These are phyloP conservation scores for Quadriops clusia DNA, from an alignment of 2,888 invertebrate species.

Conservation along the genomic window DNA sequence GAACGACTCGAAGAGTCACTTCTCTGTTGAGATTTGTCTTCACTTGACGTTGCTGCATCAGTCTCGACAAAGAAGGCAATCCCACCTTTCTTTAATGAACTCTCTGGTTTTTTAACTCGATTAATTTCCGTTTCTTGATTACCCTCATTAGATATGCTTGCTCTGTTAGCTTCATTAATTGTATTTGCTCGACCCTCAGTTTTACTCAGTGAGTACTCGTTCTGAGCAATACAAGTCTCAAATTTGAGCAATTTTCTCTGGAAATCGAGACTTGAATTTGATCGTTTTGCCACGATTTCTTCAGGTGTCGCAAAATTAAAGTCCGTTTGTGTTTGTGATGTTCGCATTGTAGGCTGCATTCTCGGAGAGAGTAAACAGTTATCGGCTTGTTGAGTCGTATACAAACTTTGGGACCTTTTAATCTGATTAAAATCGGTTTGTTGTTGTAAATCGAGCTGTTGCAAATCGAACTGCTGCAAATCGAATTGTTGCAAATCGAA, in stretches of 20 bases:
- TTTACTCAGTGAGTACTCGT: slow-evolving; percentile 13
- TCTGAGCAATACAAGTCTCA: slow-evolving; percentile 27
- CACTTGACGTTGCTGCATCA: slow-evolving; percentile 7
- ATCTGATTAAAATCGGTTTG: too few relatives aligned
- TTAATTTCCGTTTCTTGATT: too few relatives aligned
- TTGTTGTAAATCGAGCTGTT: too few relatives aligned
- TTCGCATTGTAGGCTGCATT: slow-evolving; percentile 23
- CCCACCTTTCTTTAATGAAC: slow-evolving; percentile 20
- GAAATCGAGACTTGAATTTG: slow-evolving; percentile 30
- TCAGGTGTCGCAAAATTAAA: slow-evolving; percentile 26
- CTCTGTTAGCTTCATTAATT: too few relatives aligned
- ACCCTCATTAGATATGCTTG: too few relatives aligned
- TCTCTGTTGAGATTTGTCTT: slow-evolving; percentile 19
- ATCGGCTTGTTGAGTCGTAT: too few relatives aligned
- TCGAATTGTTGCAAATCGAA: too few relatives aligned
- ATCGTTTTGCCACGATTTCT: slow-evolving; percentile 28
- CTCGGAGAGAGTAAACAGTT: too few relatives aligned
- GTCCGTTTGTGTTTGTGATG: slow-evolving; percentile 35
- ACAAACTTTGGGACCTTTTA: slow-evolving; percentile 16
- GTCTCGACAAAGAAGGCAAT: slow-evolving; percentile 33
- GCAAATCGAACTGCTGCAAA: too few relatives aligned
- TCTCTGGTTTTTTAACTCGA: slow-evolving; percentile 9
- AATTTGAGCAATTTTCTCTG: slow-evolving; percentile 34
- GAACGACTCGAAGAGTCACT: too few relatives aligned
- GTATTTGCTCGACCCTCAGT: too few relatives aligned